These are phyloP conservation scores for Euura lappo DNA, from an alignment of 1,140 invertebrate species.

Conservation along the genomic window DNA sequence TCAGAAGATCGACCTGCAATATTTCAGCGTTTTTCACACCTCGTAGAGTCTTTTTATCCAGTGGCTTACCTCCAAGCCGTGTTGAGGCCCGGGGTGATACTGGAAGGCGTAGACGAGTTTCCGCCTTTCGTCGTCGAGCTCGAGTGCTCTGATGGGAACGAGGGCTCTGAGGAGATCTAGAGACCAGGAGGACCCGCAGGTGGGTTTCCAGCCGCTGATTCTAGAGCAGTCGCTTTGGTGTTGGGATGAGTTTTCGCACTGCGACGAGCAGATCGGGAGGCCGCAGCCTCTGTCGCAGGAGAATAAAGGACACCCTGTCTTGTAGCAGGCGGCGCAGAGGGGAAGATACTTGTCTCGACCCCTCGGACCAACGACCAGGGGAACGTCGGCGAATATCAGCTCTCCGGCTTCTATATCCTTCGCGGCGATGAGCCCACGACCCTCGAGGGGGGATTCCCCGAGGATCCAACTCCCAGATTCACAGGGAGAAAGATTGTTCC, in stretches of 20 bases:
- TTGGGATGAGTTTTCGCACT: slow-evolving; percentile 60
- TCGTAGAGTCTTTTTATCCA: neutral
- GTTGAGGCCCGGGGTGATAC: slow-evolving; percentile 61
- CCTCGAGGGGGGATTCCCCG: slow-evolving; percentile 62
- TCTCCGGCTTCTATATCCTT: slow-evolving; percentile 69
- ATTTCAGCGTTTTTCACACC: neutral
- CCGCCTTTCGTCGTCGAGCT: slow-evolving; percentile 61
- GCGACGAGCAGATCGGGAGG: slow-evolving; percentile 64
- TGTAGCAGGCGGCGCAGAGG: slow-evolving; percentile 66
- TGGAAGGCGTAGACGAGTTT: slow-evolving; percentile 64
- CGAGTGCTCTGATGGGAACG: slow-evolving; percentile 66
- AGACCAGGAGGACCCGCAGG: slow-evolving; percentile 58
- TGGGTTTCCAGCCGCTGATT: slow-evolving; percentile 60
- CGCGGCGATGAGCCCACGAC: slow-evolving; percentile 71
- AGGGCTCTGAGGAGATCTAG: slow-evolving; percentile 61
- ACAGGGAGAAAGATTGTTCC: slow-evolving; percentile 15
- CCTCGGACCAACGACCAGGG: slow-evolving; percentile 70
- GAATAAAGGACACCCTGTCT: slow-evolving; percentile 52
- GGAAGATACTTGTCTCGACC: slow-evolving; percentile 52
- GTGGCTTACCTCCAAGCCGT: slow-evolving; percentile 58
- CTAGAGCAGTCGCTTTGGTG: slow-evolving; percentile 68
- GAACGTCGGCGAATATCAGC: slow-evolving; percentile 70
- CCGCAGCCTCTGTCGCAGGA: slow-evolving; percentile 65
- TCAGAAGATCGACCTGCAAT: slow-evolving; percentile 61
- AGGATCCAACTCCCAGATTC: slow-evolving; percentile 47